These are phyloP conservation scores for Pseudochromis fuscus DNA, from an alignment of 2,797 vertebrate species.

Conservation along the genomic window DNA sequence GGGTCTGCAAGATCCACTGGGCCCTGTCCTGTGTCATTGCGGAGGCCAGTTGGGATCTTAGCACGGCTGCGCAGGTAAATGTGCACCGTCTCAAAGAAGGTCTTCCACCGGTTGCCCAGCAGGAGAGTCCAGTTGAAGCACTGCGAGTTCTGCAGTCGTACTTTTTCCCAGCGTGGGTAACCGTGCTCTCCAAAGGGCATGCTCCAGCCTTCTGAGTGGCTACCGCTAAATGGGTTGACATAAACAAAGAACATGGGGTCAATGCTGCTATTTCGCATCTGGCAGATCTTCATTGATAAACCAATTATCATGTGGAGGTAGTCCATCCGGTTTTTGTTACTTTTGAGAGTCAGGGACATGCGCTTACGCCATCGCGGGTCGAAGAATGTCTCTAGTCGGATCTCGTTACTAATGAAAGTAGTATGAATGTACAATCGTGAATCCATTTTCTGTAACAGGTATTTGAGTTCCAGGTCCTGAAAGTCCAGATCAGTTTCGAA, in stretches of 20 bases:
- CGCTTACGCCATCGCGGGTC: constrained; percentile 98
- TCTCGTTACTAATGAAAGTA: constrained; percentile 99
- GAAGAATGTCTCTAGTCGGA: constrained; percentile 98
- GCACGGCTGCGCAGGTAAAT: constrained; percentile 98
- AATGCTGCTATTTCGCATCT: constrained; percentile 98
- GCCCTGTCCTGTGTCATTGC: constrained; percentile 96
- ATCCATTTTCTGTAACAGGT: constrained; percentile 99
- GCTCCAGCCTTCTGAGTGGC: constrained; percentile 99
- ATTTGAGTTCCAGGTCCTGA: constrained; percentile 98
- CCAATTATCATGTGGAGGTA: constrained; percentile 99
- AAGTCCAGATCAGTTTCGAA: constrained; percentile 99
- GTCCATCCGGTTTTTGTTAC: constrained; percentile 99
- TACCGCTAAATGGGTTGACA: constrained; percentile 97
- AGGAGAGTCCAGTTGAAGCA: constrained; percentile 99
- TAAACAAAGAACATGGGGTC: constrained; percentile 99
- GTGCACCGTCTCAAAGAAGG: constrained; percentile 99
- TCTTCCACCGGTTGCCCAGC: constrained; percentile 98
- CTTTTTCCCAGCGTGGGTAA: constrained; percentile 98
- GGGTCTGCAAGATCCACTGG: constrained; percentile 97
- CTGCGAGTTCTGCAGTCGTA: constrained; percentile 95
- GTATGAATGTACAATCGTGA: constrained; percentile 97
- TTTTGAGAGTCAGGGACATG: constrained; percentile 99
- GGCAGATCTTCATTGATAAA: constrained; percentile 98
- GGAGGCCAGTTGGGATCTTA: constrained; percentile 93
- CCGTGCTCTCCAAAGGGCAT: constrained; percentile 98